A percentile compares a stretch with the other conserved stretches of the same genome.
Conservation (phyloP, 2,113 vertebrate genomes). For the Cettia cetti region DNA sequence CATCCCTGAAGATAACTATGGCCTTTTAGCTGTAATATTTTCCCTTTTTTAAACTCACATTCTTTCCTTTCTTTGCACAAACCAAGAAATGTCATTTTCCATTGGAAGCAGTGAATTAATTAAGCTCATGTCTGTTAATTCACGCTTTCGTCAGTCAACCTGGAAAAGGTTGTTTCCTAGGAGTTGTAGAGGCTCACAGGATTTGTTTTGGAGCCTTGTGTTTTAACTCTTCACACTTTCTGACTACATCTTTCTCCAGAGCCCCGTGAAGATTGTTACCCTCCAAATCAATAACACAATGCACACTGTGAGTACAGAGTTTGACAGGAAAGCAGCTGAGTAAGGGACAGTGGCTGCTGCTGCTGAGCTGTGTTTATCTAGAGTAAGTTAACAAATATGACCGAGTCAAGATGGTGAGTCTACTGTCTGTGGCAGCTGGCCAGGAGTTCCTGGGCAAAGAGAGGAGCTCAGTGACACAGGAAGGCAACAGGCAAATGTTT, state of each 20-base stretch:
- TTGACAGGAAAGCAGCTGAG: background rate
- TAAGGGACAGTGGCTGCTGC: background rate
- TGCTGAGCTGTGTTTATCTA: slow-evolving; percentile 52
- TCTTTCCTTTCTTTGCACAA: background rate
- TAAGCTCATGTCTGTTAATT: background rate
- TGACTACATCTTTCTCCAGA: background rate
- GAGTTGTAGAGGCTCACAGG: background rate
- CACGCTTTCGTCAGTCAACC: background rate
- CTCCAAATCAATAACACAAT: background rate
- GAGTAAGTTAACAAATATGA: slow-evolving; percentile 8
- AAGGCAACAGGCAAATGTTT: slow-evolving; percentile 62
- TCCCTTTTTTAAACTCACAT: background rate
- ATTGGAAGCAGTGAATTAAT: background rate
- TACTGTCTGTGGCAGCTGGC: slow-evolving; percentile 19
- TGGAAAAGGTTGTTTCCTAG: slow-evolving; percentile 11
- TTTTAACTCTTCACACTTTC: background rate
- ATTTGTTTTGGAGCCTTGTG: background rate
- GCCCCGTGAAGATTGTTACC: background rate
- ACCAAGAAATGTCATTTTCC: background rate
- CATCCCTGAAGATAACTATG: background rate
- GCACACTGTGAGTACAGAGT: background rate
- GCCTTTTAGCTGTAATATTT: slow-evolving; percentile 12
- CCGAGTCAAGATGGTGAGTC: background rate
- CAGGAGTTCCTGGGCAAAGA: slow-evolving; percentile 25
- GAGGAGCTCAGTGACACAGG: slow-evolving; percentile 44